These are phyloP conservation scores for Amphipyra berbera DNA, from an alignment of 2,888 invertebrate species.

Conservation along the genomic window DNA sequence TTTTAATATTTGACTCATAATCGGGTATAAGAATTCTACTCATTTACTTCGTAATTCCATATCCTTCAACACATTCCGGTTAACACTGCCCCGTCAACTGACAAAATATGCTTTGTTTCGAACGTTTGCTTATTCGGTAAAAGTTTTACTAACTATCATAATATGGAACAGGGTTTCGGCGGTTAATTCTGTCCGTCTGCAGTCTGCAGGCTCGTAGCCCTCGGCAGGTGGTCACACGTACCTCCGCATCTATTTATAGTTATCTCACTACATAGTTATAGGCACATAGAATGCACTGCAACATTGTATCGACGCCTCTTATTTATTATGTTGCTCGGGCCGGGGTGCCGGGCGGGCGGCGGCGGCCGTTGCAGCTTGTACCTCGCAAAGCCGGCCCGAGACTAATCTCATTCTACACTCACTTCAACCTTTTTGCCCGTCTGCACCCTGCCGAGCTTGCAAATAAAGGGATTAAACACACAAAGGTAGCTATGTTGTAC, in stretches of 20 bases:
- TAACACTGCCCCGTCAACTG: no score
- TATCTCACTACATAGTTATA: constrained; percentile 29
- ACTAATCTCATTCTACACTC: constrained; percentile 74
- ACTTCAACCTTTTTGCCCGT: constrained; percentile 78
- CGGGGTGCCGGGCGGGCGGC: constrained; percentile 48
- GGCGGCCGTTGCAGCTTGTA: constrained; percentile 52
- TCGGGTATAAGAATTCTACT: no score
- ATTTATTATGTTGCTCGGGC: constrained; percentile 68
- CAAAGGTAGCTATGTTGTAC: constrained; percentile 26
- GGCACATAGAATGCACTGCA: constrained; percentile 46
- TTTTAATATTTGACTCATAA: no score
- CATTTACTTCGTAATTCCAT: no score
- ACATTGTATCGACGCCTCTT: constrained; percentile 68
- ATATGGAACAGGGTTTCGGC: constrained; percentile 25
- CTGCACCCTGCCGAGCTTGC: constrained; percentile 64
- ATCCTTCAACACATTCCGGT: no score
- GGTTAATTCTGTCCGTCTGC: constrained; percentile 38
- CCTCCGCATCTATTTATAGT: constrained; percentile 62
- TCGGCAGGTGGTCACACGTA: constrained; percentile 56
- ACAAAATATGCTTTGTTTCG: no score
- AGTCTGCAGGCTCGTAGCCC: constrained; percentile 36
- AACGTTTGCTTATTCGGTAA: not conserved
- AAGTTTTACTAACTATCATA: constrained; percentile 10
- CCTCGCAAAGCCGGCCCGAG: constrained; percentile 64
- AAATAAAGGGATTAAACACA: constrained; percentile 47